Evolutionary conservation across 2,113 vertebrate genomes (phyloP).

Genomic region (Phycodurus eques): DNA sequence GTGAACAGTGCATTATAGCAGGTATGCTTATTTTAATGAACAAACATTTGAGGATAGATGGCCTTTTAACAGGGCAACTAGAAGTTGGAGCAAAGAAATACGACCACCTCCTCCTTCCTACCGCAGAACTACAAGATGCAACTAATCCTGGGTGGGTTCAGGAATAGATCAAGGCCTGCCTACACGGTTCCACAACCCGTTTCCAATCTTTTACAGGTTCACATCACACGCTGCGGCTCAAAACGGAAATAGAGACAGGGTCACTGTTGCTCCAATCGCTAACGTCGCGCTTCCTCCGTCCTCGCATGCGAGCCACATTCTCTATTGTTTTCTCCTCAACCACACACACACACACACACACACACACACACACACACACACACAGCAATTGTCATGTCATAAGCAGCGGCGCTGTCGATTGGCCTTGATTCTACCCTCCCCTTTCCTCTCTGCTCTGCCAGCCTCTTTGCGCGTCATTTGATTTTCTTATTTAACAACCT

Average conservation of each 20-base stretch:
- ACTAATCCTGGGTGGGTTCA: constrained; percentile 44
- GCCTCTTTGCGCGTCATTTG: constrained; percentile 72
- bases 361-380: constrained; percentile 19
- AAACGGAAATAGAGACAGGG: constrained; percentile 42
- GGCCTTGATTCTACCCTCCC: constrained; percentile 60
- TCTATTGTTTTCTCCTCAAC: constrained; percentile 48
- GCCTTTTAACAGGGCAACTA: neutral
- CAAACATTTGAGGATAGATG: neutral
- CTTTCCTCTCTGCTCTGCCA: constrained; percentile 49
- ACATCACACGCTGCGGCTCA: constrained; percentile 12
- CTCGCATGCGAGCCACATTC: constrained; percentile 39
- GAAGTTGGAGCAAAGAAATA: constrained; percentile 7
- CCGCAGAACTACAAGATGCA: constrained; percentile 61
- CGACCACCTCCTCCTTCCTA: constrained; percentile 6
- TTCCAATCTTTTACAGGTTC: constrained; percentile 30
- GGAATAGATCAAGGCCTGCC: constrained; percentile 52
- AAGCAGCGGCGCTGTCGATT: constrained; percentile 53
- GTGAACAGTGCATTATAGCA: neutral
- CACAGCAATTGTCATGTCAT: constrained; percentile 52
- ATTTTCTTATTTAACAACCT: constrained; percentile 82
- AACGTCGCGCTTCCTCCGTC: constrained; percentile 51
- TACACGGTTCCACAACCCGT: constrained; percentile 32
- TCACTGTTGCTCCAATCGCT: constrained; percentile 42
- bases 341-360: constrained; percentile 21
- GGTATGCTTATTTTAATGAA: neutral